Evolutionary conservation across 2,888 invertebrate genomes (phyloP).

Genomic region (Xanthia icteritia): DNA sequence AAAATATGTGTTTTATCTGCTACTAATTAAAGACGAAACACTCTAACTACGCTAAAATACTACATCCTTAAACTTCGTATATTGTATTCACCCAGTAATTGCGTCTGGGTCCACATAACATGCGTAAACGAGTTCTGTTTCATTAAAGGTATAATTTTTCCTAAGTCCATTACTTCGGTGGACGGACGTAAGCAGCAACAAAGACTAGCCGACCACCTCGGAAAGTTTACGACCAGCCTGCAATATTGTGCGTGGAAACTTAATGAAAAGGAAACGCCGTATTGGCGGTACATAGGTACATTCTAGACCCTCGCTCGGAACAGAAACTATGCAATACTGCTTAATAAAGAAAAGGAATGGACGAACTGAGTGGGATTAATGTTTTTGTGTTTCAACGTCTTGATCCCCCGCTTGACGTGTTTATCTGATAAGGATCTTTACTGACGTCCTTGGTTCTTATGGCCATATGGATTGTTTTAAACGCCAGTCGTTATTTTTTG

Average conservation of each 20-base stretch:
- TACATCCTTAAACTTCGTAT: conserved; percentile 55
- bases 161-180: conserved; percentile 81
- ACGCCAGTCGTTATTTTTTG: background rate
- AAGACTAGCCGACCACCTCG: conserved; percentile 77
- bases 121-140: conserved; percentile 74
- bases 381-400: conserved; percentile 45
- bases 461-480: conserved; percentile 25
- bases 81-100: conserved; percentile 60
- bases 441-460: conserved; percentile 17
- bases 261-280: conserved; percentile 87
- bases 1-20: conserved; percentile 64
- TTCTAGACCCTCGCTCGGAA: conserved; percentile 65
- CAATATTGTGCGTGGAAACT: conserved; percentile 88
- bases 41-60: conserved; percentile 59
- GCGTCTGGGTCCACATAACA: conserved; percentile 58
- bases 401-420: conserved; percentile 17
- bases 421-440: conserved; percentile 17
- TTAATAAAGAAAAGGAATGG: conserved; percentile 57
- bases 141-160: conserved; percentile 85
- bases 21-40: conserved; percentile 58
- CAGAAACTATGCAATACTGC: conserved; percentile 58
- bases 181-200: conserved; percentile 71
- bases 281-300: conserved; percentile 74
- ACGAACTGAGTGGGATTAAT: conserved; percentile 60
- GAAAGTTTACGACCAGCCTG: conserved; percentile 83